Conservation (phyloP, 2,113 vertebrate genomes). For the Coptodon rendalli region DNA sequence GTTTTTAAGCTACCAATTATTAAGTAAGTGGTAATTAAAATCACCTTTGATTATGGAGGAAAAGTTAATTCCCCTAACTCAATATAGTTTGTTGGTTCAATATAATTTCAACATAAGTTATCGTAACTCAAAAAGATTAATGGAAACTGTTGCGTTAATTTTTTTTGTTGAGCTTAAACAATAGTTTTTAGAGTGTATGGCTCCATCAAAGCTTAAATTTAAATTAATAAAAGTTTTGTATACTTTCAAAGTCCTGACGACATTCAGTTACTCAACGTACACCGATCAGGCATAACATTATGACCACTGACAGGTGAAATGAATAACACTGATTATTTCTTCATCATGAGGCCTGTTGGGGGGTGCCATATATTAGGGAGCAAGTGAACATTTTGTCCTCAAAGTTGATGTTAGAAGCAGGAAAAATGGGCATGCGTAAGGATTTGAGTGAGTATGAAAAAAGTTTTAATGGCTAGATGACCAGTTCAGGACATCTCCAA, state of each 20-base stretch:
- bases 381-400: neutral
- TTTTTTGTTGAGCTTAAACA: no score
- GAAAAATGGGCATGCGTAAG: neutral
- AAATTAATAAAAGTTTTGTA: neutral
- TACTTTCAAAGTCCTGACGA: neutral
- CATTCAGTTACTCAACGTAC: neutral
- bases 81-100: no score
- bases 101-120: no score
- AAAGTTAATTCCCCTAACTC: no score
- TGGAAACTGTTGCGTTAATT: no score
- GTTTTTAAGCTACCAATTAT: no score
- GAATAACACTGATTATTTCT: neutral
- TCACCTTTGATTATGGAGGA: no score
- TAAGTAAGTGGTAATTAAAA: no score
- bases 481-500: neutral
- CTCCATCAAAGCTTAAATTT: neutral
- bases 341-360: neutral
- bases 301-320: neutral
- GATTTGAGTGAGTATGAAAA: neutral
- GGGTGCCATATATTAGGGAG: neutral
- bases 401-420: neutral
- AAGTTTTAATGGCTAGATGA: neutral
- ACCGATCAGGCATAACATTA: neutral
- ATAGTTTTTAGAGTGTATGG: neutral
- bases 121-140: no score